These are phyloP conservation scores for Sinocyclocheilus maitianheensis DNA, from an alignment of 2,113 vertebrate species.

Conservation along the genomic window DNA sequence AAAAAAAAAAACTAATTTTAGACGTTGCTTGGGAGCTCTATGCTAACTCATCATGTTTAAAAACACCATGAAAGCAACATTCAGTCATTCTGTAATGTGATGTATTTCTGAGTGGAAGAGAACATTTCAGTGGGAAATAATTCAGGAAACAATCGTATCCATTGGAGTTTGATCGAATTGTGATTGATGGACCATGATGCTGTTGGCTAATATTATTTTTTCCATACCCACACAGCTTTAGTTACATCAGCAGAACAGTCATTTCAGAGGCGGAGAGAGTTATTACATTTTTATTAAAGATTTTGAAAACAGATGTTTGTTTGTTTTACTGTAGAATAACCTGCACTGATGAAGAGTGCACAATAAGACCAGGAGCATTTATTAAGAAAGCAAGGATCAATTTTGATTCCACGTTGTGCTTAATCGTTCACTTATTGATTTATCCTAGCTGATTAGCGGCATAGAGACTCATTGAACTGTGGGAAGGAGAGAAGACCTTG, in stretches of 20 bases:
- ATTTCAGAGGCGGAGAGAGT: background rate
- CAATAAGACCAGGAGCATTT: background rate
- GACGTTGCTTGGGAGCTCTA: background rate
- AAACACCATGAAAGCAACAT: background rate
- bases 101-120: background rate
- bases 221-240: background rate
- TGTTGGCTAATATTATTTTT: background rate
- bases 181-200: slow-evolving; percentile 1
- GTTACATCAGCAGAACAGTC: background rate
- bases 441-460: background rate
- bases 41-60: slow-evolving; percentile 9
- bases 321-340: background rate
- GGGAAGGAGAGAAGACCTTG: slow-evolving; percentile 7
- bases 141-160: background rate
- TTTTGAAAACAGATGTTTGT: slow-evolving; percentile 1
- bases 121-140: slow-evolving; percentile 11
- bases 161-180: background rate
- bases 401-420: background rate
- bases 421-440: background rate
- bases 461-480: background rate
- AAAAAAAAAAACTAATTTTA: background rate
- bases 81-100: background rate
- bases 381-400: background rate
- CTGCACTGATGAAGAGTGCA: background rate
- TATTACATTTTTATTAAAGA: slow-evolving; percentile 15